Percentiles rank a stretch among this genome's conserved stretches.
These are phyloP conservation scores for Trematocara unimaculatum DNA, from an alignment of 2,113 vertebrate genomes.

Conservation along the genomic window DNA sequence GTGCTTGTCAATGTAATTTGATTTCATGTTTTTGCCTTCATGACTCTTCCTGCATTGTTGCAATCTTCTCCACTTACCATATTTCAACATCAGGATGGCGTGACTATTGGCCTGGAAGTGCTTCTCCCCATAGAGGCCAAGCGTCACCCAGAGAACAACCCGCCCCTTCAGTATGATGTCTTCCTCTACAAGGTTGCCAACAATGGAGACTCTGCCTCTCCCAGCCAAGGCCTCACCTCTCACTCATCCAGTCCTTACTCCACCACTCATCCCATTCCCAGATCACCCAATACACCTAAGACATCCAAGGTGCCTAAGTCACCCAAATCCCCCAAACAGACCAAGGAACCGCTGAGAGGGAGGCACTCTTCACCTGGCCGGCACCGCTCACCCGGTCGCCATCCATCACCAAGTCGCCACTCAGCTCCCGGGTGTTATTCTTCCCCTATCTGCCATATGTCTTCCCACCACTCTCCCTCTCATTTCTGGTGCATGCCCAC, in stretches of 20 bases:
- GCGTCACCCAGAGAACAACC: conserved; percentile 49
- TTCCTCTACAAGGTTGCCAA: conserved; percentile 71
- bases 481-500: neutral
- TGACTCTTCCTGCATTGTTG: conserved; percentile 28
- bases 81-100: conserved; percentile 65
- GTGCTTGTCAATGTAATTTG: neutral
- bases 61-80: conserved; percentile 32
- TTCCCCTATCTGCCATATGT: neutral
- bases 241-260: conserved; percentile 12
- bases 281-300: conserved; percentile 48
- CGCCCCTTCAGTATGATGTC: conserved; percentile 69
- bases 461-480: conserved; percentile 14
- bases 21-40: neutral
- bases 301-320: conserved; percentile 35
- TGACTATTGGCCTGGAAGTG: conserved; percentile 75
- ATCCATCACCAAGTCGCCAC: conserved; percentile 41
- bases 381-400: neutral
- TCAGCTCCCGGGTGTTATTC: conserved; percentile 38
- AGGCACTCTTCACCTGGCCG: conserved; percentile 36
- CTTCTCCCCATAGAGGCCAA: conserved; percentile 74
- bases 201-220: conserved; percentile 34
- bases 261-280: conserved; percentile 24
- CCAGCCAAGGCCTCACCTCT: neutral
- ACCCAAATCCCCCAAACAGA: conserved; percentile 29
- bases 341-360: conserved; percentile 3